A percentile compares a stretch with the other conserved stretches of the same genome.
Evolutionary conservation across 1,140 invertebrate genomes (phyloP).

Genomic region (Drosophila suzukii): DNA sequence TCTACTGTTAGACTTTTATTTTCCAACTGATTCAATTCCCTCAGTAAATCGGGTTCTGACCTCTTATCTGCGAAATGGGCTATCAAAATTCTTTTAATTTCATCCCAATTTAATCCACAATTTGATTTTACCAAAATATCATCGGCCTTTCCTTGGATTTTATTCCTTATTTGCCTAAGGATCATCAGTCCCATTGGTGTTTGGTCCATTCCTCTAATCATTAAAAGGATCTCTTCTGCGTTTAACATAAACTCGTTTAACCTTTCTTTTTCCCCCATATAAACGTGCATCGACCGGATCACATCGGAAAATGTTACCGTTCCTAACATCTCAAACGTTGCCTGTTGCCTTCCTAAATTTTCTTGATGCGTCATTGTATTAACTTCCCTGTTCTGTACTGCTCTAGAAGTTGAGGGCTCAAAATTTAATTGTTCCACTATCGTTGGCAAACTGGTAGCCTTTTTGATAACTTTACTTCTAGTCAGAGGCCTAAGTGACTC

Average conservation of each 20-base stretch:
- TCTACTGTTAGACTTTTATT: slow-evolving; percentile 5
- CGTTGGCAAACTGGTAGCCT: slow-evolving; percentile 3
- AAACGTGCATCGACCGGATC: slow-evolving; percentile 8
- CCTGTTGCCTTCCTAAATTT: slow-evolving; percentile 7
- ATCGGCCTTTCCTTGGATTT: slow-evolving; percentile 10
- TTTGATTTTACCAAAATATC: slow-evolving; percentile 12
- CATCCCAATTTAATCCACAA: slow-evolving; percentile 5
- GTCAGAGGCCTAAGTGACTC: slow-evolving; percentile 5
- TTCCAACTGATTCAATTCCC: slow-evolving; percentile 1
- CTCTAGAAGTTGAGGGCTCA: slow-evolving; percentile 6
- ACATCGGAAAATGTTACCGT: slow-evolving; percentile 5
- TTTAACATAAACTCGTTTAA: slow-evolving; percentile 8
- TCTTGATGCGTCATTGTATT: slow-evolving; percentile 4
- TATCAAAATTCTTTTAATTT: slow-evolving; percentile 10
- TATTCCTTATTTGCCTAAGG: slow-evolving; percentile 10
- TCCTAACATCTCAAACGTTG: slow-evolving; percentile 8
- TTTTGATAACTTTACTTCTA: slow-evolving; percentile 6
- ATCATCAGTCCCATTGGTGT: not conserved
- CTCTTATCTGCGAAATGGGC: not conserved
- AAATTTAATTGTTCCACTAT: slow-evolving; percentile 9
- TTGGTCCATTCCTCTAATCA: not conserved
- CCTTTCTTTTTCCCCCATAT: not conserved
- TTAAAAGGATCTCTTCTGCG: slow-evolving; percentile 3
- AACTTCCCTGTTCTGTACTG: slow-evolving; percentile 5
- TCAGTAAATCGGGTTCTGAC: too few relatives aligned